Evolutionary conservation across 1,140 invertebrate genomes (phyloP).

Genomic region (Pemphigus obesinymphae): DNA sequence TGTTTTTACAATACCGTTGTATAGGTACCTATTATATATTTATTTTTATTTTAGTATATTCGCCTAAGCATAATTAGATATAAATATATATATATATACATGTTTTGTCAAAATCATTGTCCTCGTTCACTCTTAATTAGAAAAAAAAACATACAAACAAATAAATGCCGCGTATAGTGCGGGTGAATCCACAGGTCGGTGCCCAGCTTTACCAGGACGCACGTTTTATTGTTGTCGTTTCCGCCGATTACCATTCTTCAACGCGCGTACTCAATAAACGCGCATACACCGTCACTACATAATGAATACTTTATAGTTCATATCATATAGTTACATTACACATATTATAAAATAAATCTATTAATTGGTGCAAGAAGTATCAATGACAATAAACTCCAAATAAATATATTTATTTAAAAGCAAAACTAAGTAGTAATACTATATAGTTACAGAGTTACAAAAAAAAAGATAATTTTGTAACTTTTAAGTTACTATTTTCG

Average conservation of each 20-base stretch:
- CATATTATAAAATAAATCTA: not conserved
- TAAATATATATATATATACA: no score
- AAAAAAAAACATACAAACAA: not conserved
- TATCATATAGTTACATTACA: not conserved
- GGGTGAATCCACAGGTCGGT: slow-evolving; percentile 24
- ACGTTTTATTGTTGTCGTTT: slow-evolving; percentile 26
- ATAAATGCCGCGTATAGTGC: not conserved
- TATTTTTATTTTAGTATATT: not conserved
- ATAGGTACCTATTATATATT: no score
- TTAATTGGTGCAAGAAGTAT: not conserved
- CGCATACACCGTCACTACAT: not conserved
- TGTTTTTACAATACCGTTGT: not conserved
- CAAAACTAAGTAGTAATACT: no score
- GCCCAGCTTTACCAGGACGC: not conserved
- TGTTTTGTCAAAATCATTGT: slow-evolving; percentile 6
- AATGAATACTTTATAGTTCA: not conserved
- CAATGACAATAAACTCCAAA: no score
- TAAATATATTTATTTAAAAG: no score
- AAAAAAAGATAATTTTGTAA: no score
- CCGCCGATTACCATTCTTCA: slow-evolving; percentile 28
- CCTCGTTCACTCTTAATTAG: not conserved
- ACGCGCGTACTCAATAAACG: not conserved
- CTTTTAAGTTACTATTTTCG: no score
- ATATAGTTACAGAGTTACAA: no score
- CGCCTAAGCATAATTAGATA: not conserved